Evolutionary conservation across 2,797 vertebrate species (phyloP).

Genomic region (Fistularia tabacaria): DNA sequence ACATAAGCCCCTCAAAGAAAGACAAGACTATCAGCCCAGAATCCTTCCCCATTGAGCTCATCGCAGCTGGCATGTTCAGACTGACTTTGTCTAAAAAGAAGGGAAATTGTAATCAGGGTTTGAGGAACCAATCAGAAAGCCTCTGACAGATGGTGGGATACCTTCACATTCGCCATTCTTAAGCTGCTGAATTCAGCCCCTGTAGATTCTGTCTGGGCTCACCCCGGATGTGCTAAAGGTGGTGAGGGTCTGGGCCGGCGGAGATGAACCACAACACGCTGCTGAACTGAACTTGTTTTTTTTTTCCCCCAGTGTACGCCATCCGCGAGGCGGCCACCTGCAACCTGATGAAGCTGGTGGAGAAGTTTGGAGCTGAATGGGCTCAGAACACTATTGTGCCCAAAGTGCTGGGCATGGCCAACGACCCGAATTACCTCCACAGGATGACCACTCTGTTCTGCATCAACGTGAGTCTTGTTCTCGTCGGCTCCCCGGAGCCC

Average conservation of each 20-base stretch:
- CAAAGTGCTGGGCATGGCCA: constrained; percentile 89
- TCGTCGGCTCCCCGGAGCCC: neutral
- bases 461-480: constrained; percentile 83
- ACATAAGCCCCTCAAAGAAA: constrained; percentile 53
- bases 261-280: no score
- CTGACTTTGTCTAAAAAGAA: no score
- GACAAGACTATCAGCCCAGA: constrained; percentile 19
- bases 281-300: neutral
- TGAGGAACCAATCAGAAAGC: no score
- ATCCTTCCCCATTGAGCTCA: constrained; percentile 9
- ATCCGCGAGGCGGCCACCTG: constrained; percentile 88
- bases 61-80: neutral
- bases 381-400: constrained; percentile 90
- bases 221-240: no score
- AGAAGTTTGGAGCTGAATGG: constrained; percentile 91
- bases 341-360: constrained; percentile 89
- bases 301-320: constrained; percentile 85
- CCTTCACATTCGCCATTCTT: no score
- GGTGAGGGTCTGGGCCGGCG: no score
- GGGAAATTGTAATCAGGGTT: no score
- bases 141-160: no score
- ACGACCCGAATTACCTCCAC: constrained; percentile 90
- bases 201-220: no score
- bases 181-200: no score
- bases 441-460: constrained; percentile 94